phyloP scores from a whole-genome alignment of 2,113 vertebrate species.

The Alethe diademata region DNA sequence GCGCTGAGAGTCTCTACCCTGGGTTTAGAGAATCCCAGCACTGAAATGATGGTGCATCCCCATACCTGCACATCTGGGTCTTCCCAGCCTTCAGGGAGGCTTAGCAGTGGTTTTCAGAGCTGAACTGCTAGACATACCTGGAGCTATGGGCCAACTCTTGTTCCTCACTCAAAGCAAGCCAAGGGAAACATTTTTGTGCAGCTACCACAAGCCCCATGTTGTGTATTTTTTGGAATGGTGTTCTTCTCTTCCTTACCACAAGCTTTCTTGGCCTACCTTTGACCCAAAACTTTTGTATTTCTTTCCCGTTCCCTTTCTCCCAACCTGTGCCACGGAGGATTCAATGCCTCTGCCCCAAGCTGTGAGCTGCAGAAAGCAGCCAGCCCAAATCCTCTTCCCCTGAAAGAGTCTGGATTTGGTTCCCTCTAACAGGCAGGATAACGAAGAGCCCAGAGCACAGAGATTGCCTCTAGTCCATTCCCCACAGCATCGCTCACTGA shows the following conservation, averaged over 20 bases:
- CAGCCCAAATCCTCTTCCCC: background rate
- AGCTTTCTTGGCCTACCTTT: background rate
- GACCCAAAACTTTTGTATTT: background rate
- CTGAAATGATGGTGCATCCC: fast-evolving
- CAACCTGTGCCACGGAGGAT: background rate
- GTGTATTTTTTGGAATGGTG: background rate
- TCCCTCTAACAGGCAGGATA: background rate
- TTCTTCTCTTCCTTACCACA: background rate
- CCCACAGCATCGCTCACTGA: background rate
- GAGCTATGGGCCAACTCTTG: background rate
- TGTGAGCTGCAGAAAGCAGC: background rate
- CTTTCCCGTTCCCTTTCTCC: background rate
- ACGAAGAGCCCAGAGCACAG: background rate
- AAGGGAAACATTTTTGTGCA: background rate
- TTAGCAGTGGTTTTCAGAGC: background rate
- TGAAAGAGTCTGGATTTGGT: background rate
- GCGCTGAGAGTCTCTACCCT: fast-evolving
- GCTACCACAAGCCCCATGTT: background rate
- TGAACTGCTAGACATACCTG: background rate
- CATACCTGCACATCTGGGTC: background rate
- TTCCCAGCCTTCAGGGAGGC: background rate
- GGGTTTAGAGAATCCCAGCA: background rate
- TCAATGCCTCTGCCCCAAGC: background rate
- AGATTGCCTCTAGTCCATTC: background rate
- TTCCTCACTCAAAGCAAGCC: background rate